These are phyloP conservation scores for Calliphora vomitoria DNA, from an alignment of 2,888 invertebrate species.

Conservation along the genomic window DNA sequence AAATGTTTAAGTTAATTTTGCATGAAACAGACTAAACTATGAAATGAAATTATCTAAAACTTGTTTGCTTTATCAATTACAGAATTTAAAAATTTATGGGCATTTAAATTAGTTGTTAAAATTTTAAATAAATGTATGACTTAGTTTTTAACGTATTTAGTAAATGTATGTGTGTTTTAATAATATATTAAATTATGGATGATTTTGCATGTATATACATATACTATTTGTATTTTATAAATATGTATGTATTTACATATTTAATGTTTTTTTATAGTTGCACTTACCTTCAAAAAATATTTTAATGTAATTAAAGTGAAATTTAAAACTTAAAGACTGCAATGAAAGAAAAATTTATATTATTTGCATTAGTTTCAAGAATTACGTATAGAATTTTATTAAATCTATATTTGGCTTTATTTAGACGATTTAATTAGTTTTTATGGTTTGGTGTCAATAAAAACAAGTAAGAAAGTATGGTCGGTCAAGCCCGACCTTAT, in stretches of 20 bases:
- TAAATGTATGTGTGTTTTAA: not conserved
- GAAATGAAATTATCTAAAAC: not conserved
- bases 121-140: not conserved
- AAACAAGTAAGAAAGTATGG: too few species aligned
- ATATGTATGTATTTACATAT: not conserved
- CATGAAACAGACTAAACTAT: not conserved
- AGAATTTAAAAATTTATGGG: constrained; percentile 7
- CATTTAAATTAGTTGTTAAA: not conserved
- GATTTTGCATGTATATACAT: not conserved
- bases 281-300: not conserved
- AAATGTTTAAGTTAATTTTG: constrained; percentile 10
- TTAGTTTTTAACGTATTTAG: not conserved
- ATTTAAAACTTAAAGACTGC: not conserved
- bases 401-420: too few species aligned
- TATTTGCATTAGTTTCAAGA: too few species aligned
- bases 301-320: not conserved
- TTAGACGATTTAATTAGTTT: too few species aligned
- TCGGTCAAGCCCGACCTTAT: too few species aligned
- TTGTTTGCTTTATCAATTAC: constrained; percentile 1
- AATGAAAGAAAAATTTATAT: not conserved
- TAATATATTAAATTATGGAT: not conserved
- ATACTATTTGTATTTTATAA: too few species aligned
- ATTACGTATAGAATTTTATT: too few species aligned
- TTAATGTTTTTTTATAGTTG: not conserved
- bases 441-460: too few species aligned